A percentile compares a stretch with the other conserved stretches of the same genome.
phyloP scores from a whole-genome alignment of 1,140 invertebrate genomes.

The Drosophila pandora region DNA sequence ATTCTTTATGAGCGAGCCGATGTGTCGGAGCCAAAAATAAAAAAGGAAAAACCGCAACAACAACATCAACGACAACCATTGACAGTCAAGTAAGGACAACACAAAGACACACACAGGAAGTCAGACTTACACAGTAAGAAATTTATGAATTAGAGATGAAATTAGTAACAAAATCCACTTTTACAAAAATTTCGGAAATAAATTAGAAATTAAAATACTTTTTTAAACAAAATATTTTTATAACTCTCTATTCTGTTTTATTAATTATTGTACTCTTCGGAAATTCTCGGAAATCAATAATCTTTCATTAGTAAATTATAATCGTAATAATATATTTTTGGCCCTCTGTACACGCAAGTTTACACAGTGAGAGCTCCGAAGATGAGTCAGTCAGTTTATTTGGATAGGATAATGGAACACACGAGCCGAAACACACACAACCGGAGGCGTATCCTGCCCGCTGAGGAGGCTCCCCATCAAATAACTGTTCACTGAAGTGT shows the following conservation, averaged over 20 bases:
- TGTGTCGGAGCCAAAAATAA: slow-evolving; percentile 13
- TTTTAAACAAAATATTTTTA: neutral
- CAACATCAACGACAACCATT: slow-evolving; percentile 7
- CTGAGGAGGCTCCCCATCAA: slow-evolving; percentile 21
- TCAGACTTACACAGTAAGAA: slow-evolving; percentile 1
- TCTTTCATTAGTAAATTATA: neutral
- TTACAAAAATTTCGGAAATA: neutral
- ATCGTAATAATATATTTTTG: neutral
- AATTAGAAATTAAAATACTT: neutral
- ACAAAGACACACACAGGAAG: slow-evolving; percentile 17
- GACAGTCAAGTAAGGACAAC: slow-evolving; percentile 17
- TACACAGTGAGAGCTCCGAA: slow-evolving; percentile 16
- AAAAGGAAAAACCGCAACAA: slow-evolving; percentile 19
- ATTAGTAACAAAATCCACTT: neutral
- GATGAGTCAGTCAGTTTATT: slow-evolving; percentile 53
- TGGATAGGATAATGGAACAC: slow-evolving; percentile 58
- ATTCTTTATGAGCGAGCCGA: slow-evolving; percentile 60
- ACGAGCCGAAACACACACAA: slow-evolving; percentile 44
- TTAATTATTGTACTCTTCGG: neutral
- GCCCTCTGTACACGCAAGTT: neutral
- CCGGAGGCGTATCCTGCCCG: slow-evolving; percentile 10
- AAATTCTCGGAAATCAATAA: neutral
- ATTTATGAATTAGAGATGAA: neutral
- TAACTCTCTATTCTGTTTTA: neutral
- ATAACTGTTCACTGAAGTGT: slow-evolving; percentile 45